These are phyloP conservation scores for Colinus virginianus DNA, from an alignment of 2,113 vertebrate species.

Conservation along the genomic window DNA sequence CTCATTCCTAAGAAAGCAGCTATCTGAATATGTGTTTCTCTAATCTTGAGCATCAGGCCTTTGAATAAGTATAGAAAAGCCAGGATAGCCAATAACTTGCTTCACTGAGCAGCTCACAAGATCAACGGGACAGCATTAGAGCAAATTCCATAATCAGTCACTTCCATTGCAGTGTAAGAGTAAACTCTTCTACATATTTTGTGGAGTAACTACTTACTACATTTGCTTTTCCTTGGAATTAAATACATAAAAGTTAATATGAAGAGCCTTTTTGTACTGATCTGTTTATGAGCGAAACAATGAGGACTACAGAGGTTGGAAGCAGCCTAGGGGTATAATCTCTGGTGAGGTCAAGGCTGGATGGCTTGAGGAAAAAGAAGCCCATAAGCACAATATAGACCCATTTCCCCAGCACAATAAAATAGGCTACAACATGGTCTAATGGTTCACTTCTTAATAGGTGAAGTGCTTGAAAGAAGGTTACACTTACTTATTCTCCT, in stretches of 20 bases:
- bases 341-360: conserved; percentile 48
- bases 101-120: not conserved
- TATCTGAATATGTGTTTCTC: not conserved
- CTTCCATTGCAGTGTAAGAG: not conserved
- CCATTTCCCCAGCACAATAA: conserved; percentile 27
- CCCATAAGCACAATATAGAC: conserved; percentile 4
- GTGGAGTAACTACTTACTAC: not conserved
- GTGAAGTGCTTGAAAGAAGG: not conserved
- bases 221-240: conserved; percentile 9
- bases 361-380: conserved; percentile 21
- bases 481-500: not conserved
- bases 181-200: not conserved
- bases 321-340: conserved; percentile 8
- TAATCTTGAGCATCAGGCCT: not conserved
- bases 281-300: conserved; percentile 42
- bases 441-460: not conserved
- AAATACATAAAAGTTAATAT: conserved; percentile 3
- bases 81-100: not conserved
- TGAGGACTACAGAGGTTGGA: conserved; percentile 38
- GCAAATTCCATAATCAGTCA: not conserved
- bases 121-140: not conserved
- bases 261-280: conserved; percentile 13
- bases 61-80: not conserved
- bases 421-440: not conserved
- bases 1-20: not conserved